phyloP scores from a whole-genome alignment of 2,113 vertebrate genomes.

The Callionymus lyra region DNA sequence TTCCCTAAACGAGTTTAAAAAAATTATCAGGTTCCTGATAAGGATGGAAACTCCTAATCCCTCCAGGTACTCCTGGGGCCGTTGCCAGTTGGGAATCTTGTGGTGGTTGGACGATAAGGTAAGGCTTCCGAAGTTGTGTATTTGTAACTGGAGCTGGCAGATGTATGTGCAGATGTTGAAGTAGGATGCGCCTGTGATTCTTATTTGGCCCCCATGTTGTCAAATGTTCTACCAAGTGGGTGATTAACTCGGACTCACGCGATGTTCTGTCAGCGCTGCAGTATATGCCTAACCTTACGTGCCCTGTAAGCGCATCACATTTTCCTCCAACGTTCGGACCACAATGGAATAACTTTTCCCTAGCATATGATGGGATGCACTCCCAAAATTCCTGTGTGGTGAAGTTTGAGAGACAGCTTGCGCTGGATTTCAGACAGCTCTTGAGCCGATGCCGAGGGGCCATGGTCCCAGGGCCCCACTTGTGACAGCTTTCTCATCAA shows the following conservation, averaged over 20 bases:
- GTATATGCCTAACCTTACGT: constrained; percentile 7
- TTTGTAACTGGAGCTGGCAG: too few species aligned
- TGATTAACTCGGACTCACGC: neutral
- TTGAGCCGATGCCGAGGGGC: constrained; percentile 26
- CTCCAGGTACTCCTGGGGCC: too few species aligned
- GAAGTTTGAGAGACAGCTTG: constrained; percentile 38
- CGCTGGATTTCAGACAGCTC: constrained; percentile 22
- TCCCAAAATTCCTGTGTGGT: constrained; percentile 45
- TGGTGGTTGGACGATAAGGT: too few species aligned
- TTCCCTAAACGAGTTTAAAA: too few species aligned
- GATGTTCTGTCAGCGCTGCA: constrained; percentile 1
- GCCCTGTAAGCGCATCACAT: constrained; percentile 17
- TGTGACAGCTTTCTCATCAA: constrained; percentile 55
- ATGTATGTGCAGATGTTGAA: too few species aligned
- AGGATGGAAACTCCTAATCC: too few species aligned
- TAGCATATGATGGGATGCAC: constrained; percentile 23
- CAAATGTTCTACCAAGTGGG: too few species aligned
- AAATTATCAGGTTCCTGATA: too few species aligned
- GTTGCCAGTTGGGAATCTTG: too few species aligned
- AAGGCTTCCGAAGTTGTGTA: too few species aligned
- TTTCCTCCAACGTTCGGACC: constrained; percentile 27
- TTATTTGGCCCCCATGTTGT: too few species aligned
- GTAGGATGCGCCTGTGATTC: too few species aligned
- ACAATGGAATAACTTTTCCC: constrained; percentile 41
- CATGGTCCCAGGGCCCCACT: constrained; percentile 35